Evolutionary conservation across 2,888 invertebrate genomes (phyloP), one percentile per base, ranked within the genome.

Genomic region (Polymixis lichenea): DNA sequence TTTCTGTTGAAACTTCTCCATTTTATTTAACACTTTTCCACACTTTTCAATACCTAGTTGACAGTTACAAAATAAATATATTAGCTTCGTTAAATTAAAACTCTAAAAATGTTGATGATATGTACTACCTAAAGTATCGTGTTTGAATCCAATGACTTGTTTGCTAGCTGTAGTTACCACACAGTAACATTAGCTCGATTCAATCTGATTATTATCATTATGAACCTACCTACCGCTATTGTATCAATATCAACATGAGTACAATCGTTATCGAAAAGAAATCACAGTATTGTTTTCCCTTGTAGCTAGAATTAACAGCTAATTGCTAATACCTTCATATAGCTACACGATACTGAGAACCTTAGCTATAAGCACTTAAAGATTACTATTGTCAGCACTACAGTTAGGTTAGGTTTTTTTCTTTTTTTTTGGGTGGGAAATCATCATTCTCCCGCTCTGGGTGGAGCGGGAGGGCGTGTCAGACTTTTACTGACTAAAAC

Each of bases 281-380:
- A 65, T 76, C 53, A 22, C 32, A 1, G 9, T 49, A 49, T 79
- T 82, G 65, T 76, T 76, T 82, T 56, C 43, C 58, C 58, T 82
- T 82, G 82, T 55, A n/a, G 38, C 62, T 60, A 9, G 25, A 55
- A 75, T 69, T 82, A 82, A 60, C 55, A 43, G 9, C 4, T 55
- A 53, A 68, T 78, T 66, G 65, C 28, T 49, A 61, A 55, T 65
- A 55, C 49, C 19, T 53, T 22, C 8, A n/a, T 4, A 28, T 43
- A 56, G 22, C 25, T 38, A 38, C 62, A 53, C 15, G 38, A 51
- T 56, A 56, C 17, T 55, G 2, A 15, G 38, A 25, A 38, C 46
- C 25, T 17, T 43, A 38, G 22, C 9, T 15, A 65, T 49, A 25
- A 22, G 7, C 22, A 55, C 17, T 13, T 17, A 22, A 55, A 49